Conservation (phyloP, 2,888 invertebrate genomes). For the Megaustenia siamemsis region DNA sequence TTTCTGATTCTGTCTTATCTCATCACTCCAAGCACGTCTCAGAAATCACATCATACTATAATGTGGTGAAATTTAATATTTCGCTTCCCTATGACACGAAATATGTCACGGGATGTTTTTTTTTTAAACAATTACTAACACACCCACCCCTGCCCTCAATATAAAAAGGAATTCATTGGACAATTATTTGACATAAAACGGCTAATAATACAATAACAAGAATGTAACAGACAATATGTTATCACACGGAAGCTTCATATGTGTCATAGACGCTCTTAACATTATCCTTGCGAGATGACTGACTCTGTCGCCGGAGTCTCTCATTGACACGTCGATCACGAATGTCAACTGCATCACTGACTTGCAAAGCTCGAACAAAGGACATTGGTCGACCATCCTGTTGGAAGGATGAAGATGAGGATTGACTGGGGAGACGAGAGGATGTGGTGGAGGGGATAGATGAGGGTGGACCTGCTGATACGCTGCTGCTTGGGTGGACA, state of each 20-base stretch:
- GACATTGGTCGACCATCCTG: conserved; percentile 76
- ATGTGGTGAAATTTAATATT: no score
- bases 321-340: conserved; percentile 56
- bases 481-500: conserved; percentile 34
- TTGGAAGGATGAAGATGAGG: conserved; percentile 44
- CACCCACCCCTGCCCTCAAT: no score
- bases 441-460: conserved; percentile 33
- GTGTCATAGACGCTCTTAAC: conserved; percentile 70
- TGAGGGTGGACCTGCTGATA: conserved; percentile 10
- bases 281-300: conserved; percentile 58
- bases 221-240: not conserved
- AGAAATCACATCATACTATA: no score
- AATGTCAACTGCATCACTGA: conserved; percentile 76
- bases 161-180: no score
- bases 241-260: conserved; percentile 75
- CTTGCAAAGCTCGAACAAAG: conserved; percentile 80
- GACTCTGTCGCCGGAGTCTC: conserved; percentile 65
- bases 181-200: no score
- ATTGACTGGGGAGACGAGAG: conserved; percentile 48
- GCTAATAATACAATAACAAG: not conserved
- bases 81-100: no score
- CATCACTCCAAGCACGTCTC: no score
- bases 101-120: no score
- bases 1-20: no score
- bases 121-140: no score